Conservation (phyloP, 2,113 vertebrate genomes). For the Panthera tigris region DNA sequence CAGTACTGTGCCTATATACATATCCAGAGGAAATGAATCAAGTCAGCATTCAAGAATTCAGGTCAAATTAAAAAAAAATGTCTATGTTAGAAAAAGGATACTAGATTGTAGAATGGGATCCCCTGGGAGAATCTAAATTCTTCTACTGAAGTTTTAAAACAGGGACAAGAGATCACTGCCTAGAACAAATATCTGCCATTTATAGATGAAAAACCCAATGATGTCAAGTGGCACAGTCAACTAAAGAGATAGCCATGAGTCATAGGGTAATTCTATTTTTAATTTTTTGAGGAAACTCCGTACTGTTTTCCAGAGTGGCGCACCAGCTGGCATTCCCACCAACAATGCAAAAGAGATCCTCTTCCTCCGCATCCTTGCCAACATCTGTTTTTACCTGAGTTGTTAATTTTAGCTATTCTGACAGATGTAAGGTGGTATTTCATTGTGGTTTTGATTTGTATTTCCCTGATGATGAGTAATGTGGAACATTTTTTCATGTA, state of each 20-base stretch:
- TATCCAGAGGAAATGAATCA: constrained; percentile 27
- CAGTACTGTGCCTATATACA: not conserved
- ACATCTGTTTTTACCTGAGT: too few species aligned
- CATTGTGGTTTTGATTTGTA: too few species aligned
- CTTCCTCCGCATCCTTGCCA: too few species aligned
- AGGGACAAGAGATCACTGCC: not conserved
- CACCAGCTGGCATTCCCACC: too few species aligned
- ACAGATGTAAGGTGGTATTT: too few species aligned
- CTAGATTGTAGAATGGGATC: not conserved
- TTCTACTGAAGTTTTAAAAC: not conserved
- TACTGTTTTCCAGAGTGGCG: too few species aligned
- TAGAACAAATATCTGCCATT: not conserved
- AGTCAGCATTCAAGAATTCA: not conserved
- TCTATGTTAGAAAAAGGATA: not conserved
- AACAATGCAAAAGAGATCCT: too few species aligned
- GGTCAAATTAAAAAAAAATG: not conserved
- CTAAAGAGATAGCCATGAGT: not conserved
- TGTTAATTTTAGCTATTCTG: too few species aligned
- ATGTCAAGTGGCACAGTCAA: not conserved
- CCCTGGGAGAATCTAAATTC: not conserved
- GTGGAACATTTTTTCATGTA: too few species aligned
- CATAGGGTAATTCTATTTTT: too few species aligned
- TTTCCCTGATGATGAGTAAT: too few species aligned
- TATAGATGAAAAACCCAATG: not conserved
- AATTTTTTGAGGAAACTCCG: too few species aligned